Evolutionary conservation across 2,888 invertebrate species (phyloP).

Genomic region (Dasysyrphus tricinctus): DNA sequence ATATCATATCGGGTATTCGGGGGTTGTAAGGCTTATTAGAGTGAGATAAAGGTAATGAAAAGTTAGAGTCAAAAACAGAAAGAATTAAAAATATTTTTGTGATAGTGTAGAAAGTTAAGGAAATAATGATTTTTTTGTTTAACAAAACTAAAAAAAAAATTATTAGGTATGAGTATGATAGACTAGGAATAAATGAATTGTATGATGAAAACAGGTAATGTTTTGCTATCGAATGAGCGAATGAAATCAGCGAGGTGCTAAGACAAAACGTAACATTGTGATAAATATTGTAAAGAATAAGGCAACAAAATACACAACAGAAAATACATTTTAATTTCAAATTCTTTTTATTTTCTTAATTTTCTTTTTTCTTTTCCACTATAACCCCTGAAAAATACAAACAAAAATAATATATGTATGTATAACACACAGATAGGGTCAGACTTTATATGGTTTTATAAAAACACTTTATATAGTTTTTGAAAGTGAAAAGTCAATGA

Average conservation of each 20-base stretch:
- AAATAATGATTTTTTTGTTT: slow-evolving; percentile 60
- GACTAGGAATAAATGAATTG: slow-evolving; percentile 65
- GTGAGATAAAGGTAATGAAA: slow-evolving; percentile 69
- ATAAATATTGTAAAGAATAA: slow-evolving; percentile 79
- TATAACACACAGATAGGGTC: neutral
- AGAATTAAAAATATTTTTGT: slow-evolving; percentile 71
- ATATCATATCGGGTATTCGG: slow-evolving; percentile 44
- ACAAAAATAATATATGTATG: slow-evolving; percentile 13
- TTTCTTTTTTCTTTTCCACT: slow-evolving; percentile 3
- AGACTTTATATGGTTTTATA: slow-evolving; percentile 59
- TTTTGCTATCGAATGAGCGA: slow-evolving; percentile 74
- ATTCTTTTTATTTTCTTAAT: slow-evolving; percentile 15
- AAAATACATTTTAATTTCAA: slow-evolving; percentile 20
- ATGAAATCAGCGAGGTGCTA: slow-evolving; percentile 81
- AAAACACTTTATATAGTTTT: slow-evolving; percentile 68
- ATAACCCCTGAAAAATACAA: slow-evolving; percentile 38
- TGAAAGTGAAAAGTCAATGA: slow-evolving; percentile 73
- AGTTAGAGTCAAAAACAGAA: slow-evolving; percentile 50
- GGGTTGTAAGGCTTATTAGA: slow-evolving; percentile 67
- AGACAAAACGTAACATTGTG: slow-evolving; percentile 84
- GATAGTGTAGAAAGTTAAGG: slow-evolving; percentile 67
- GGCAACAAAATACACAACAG: slow-evolving; percentile 66
- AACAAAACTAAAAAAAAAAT: slow-evolving; percentile 36
- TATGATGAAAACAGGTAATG: slow-evolving; percentile 61
- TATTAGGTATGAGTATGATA: slow-evolving; percentile 76